phyloP scores from a whole-genome alignment of 2,797 vertebrate species.

The Pseudochaenichthys georgianus region DNA sequence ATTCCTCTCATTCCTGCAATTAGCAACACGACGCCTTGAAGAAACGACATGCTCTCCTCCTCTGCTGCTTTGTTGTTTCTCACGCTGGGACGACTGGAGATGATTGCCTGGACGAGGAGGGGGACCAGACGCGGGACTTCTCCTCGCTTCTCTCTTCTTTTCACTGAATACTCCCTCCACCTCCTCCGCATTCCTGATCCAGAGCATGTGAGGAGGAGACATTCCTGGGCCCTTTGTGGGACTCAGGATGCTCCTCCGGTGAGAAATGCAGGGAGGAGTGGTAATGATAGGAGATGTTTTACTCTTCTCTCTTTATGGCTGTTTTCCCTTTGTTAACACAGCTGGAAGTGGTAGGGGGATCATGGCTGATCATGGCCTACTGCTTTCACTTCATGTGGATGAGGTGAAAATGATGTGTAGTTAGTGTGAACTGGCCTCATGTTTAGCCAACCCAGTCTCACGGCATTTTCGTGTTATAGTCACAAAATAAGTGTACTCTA shows the following conservation, averaged over 20 bases:
- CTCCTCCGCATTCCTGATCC: constrained; percentile 73
- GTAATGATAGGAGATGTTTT: constrained; percentile 48
- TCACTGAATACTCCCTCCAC: constrained; percentile 44
- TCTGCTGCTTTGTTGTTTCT: constrained; percentile 56
- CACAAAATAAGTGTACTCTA: no score
- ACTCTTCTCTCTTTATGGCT: constrained; percentile 21
- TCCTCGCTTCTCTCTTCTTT: constrained; percentile 51
- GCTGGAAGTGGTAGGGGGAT: constrained; percentile 21
- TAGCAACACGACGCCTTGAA: constrained; percentile 61
- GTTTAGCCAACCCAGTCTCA: not conserved
- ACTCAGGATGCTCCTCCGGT: constrained; percentile 44
- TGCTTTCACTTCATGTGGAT: not conserved
- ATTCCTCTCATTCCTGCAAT: constrained; percentile 81
- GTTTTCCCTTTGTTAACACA: constrained; percentile 39
- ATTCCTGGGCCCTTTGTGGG: constrained; percentile 68
- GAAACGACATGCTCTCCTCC: constrained; percentile 19
- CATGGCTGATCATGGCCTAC: not conserved
- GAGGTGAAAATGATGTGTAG: not conserved
- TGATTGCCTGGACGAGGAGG: constrained; percentile 28
- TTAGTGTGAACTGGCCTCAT: not conserved
- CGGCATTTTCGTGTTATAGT: no score
- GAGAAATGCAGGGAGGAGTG: constrained; percentile 33
- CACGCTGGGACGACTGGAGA: constrained; percentile 63
- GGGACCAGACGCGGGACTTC: constrained; percentile 33
- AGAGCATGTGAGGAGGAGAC: constrained; percentile 41